Evolutionary conservation across 30 jellyfish, hydroid and myxozoan species (phyloP).

Genomic region (Cassiopea xamachana): DNA sequence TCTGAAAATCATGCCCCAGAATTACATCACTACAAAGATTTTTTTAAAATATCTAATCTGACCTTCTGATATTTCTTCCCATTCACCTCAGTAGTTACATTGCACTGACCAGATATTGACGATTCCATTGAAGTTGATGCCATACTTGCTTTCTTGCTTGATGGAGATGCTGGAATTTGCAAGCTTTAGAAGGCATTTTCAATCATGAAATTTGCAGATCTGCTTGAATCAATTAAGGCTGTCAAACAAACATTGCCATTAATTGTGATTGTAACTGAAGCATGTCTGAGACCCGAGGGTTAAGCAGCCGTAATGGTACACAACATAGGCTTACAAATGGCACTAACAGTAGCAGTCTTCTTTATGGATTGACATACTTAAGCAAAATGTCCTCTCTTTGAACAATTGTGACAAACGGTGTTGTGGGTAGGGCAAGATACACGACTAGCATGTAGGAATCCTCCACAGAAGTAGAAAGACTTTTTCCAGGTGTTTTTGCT

Average conservation of each 20-base stretch:
- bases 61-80: constrained; percentile 33
- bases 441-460: constrained; percentile 26
- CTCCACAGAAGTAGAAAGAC: constrained; percentile 39
- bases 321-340: constrained; percentile 52
- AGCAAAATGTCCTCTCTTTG: constrained; percentile 73
- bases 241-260: constrained; percentile 21
- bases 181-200: constrained; percentile 22
- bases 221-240: constrained; percentile 51
- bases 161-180: constrained; percentile 46
- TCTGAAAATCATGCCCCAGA: constrained; percentile 62
- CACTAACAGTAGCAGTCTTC: constrained; percentile 45
- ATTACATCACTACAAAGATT: constrained; percentile 69
- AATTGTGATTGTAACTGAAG: constrained; percentile 30
- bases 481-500: constrained; percentile 3
- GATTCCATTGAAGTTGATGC: constrained; percentile 66
- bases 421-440: constrained; percentile 62
- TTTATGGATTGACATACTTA: constrained; percentile 65
- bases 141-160: constrained; percentile 47
- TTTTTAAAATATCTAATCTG: constrained; percentile 26
- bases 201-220: constrained; percentile 38
- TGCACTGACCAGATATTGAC: constrained; percentile 15
- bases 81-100: constrained; percentile 38
- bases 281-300: constrained; percentile 60
- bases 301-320: constrained; percentile 56
- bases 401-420: constrained; percentile 45